Evolutionary conservation across 2,113 vertebrate genomes (phyloP), one percentile per base, ranked within the genome.

Genomic region (Pangasianodon gigas): DNA sequence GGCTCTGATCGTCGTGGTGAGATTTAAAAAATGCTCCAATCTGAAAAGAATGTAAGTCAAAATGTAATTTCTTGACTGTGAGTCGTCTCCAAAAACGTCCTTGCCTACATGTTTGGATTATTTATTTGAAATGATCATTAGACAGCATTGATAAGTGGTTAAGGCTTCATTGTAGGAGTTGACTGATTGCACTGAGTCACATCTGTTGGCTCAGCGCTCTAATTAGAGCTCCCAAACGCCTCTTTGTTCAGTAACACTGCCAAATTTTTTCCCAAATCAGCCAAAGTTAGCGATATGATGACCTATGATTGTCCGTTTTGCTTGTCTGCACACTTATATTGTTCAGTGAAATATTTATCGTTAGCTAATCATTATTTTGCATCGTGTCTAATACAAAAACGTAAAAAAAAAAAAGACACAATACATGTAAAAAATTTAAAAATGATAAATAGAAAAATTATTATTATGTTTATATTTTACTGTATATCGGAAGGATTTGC

Each of bases 1-100:
- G 95, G 95, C 95, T 95, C 90, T 84, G 90, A 93, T 91, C 46
- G 87, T 88, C 91, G 90, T 93, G 93, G 94, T 95, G 92, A 93
- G 88, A 88, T 90, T 93, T 51, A 71, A 92, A 92, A 54, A 51
- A 16, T 0, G 13, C 14, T 26, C 11, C 46, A 32, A 54, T 32
- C 14, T 52, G 1, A 52, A 82, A 82, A 16, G 26, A 79, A 48
- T 0, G 37, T 51, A 14, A 26, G 13, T 80, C 46, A 32, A 54
- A 54, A n/a, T 32, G 29, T 32, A 1, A 51, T 51, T 80, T 29
- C 41, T 80, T 16, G 77, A n/a, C 46, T 29, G 4, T 24, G 37
- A 44, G 18, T 74, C 44, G 5, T 51, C 48, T 52, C 29, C 29
- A 24, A n/a, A 44, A 54, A 19, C 3, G 6, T 83, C 54, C 52